Percentiles rank a stretch among this genome's conserved stretches.
Evolutionary conservation across 2,113 vertebrate species (phyloP).

Genomic region (Athene cunicularia): DNA sequence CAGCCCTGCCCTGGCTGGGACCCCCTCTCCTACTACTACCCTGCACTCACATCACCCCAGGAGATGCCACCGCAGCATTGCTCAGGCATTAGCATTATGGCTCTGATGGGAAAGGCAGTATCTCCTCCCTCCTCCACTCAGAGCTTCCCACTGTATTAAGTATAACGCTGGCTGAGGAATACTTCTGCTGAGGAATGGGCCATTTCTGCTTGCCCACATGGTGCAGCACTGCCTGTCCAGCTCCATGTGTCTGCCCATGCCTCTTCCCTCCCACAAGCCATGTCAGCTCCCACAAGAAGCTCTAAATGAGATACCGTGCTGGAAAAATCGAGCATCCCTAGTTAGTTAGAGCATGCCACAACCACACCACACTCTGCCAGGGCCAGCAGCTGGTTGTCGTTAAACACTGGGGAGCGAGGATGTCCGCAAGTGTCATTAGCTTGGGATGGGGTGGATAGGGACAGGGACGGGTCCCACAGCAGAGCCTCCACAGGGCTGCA

Average conservation of each 20-base stretch:
- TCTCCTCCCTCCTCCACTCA: background rate
- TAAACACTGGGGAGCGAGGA: background rate
- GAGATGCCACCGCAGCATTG: background rate
- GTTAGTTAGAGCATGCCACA: background rate
- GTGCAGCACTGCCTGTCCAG: background rate
- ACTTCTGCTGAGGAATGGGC: background rate
- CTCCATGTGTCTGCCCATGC: background rate
- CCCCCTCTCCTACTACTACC: background rate
- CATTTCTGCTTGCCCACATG: background rate
- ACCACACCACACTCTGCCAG: background rate
- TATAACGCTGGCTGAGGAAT: background rate
- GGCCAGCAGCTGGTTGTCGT: background rate
- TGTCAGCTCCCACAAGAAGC: background rate
- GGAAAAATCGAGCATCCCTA: background rate
- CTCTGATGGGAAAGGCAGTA: background rate
- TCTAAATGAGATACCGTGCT: background rate
- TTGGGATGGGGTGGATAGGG: background rate
- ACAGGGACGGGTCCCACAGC: background rate
- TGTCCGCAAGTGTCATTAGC: background rate
- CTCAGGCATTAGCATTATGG: background rate
- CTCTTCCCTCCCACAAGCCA: background rate
- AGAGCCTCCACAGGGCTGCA: rapidly evolving
- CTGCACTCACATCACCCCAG: background rate
- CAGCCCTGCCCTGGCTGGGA: background rate
- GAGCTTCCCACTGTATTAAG: background rate